These are phyloP conservation scores for Cephus nigrinus DNA, from an alignment of 2,888 invertebrate genomes.

Conservation along the genomic window DNA sequence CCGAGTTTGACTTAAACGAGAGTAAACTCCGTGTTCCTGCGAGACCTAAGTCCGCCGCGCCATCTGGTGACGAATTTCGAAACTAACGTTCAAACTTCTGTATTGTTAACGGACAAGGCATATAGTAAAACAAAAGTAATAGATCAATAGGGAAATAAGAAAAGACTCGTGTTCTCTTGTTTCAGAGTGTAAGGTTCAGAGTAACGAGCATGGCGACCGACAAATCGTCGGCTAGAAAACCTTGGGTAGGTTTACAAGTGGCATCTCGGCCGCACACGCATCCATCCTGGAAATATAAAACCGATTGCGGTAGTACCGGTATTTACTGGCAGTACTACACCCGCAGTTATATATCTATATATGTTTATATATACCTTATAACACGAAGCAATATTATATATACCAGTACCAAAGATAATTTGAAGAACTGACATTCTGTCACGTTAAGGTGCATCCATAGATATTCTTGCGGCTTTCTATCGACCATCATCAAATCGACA, in stretches of 20 bases:
- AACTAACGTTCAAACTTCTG: not conserved
- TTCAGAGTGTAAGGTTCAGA: not conserved
- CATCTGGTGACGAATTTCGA: not conserved
- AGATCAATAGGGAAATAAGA: not conserved
- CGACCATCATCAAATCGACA: not conserved
- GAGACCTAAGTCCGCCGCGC: not conserved
- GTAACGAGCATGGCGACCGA: not conserved
- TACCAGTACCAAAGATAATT: not conserved
- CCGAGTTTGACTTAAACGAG: not conserved
- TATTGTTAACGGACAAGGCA: not conserved
- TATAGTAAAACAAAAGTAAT: not conserved
- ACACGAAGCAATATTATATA: not conserved
- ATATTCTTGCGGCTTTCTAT: not conserved
- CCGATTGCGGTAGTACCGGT: not conserved
- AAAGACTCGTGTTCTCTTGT: not conserved
- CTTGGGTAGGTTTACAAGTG: not conserved
- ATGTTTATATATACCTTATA: not conserved
- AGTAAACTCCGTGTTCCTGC: not conserved
- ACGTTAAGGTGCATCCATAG: not conserved
- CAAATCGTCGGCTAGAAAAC: not conserved
- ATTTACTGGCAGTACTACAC: not conserved
- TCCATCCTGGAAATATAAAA: not conserved
- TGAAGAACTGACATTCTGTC: not conserved
- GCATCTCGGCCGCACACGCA: not conserved
- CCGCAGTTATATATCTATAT: not conserved